A percentile compares a stretch with the other conserved stretches of the same genome.
Conservation (phyloP, 1,140 invertebrate species). For the Zaprionus davidi region DNA sequence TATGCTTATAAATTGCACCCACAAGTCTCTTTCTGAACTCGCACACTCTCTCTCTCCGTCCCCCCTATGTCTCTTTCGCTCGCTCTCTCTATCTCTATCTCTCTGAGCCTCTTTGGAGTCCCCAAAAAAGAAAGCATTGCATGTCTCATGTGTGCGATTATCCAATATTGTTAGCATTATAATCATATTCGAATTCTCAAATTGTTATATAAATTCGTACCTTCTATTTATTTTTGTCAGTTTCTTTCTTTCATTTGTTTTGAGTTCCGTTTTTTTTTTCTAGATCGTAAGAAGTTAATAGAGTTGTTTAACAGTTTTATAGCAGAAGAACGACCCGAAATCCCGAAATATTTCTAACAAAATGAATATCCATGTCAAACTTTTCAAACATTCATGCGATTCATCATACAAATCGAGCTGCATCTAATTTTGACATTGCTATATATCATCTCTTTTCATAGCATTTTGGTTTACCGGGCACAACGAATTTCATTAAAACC, state of each 20-base stretch:
- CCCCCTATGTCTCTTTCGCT: neutral
- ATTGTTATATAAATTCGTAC: neutral
- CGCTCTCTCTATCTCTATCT: slow-evolving; percentile 13
- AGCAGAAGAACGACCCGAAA: slow-evolving; percentile 10
- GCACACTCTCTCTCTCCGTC: slow-evolving; percentile 2
- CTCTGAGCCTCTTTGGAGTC: slow-evolving; percentile 9
- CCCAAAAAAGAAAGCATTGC: slow-evolving; percentile 14
- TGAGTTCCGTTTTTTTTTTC: slow-evolving; percentile 5
- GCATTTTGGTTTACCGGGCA: slow-evolving; percentile 83
- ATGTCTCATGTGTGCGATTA: slow-evolving; percentile 39
- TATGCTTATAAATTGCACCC: slow-evolving; percentile 42
- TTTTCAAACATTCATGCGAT: slow-evolving; percentile 23
- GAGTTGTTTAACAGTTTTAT: slow-evolving; percentile 9
- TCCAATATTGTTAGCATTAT: slow-evolving; percentile 18
- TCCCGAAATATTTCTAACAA: neutral
- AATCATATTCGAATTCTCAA: slow-evolving; percentile 13
- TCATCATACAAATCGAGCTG: slow-evolving; percentile 47
- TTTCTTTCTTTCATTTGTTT: neutral
- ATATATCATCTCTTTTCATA: slow-evolving; percentile 80
- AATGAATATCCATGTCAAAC: slow-evolving; percentile 25
- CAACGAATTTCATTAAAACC: slow-evolving; percentile 82
- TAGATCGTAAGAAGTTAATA: slow-evolving; percentile 20
- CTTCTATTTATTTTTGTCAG: neutral
- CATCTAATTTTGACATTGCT: slow-evolving; percentile 72
- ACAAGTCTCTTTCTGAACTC: slow-evolving; percentile 4